Evolutionary conservation across 2,888 invertebrate species (phyloP).

Genomic region (Eupsilia transversa): DNA sequence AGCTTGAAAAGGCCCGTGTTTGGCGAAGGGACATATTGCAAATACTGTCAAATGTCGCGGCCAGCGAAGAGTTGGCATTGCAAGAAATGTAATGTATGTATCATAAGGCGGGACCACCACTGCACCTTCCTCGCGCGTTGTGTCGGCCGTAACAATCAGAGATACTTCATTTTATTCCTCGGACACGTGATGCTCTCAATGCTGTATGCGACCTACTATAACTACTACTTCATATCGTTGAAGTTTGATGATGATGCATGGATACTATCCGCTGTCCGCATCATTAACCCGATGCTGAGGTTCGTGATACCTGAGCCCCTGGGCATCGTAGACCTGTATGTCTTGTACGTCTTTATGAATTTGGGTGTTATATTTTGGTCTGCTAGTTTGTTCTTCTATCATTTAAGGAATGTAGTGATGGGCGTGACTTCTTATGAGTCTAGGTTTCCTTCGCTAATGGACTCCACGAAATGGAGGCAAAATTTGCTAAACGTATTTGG

Average conservation of each 20-base stretch:
- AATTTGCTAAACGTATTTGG: conserved; percentile 94
- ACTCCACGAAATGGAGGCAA: conserved; percentile 91
- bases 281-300: conserved; percentile 75
- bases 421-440: conserved; percentile 87
- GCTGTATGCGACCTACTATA: conserved; percentile 92
- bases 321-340: conserved; percentile 73
- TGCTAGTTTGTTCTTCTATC: conserved; percentile 72
- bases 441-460: conserved; percentile 84
- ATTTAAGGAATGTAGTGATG: conserved; percentile 87
- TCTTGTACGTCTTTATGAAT: conserved; percentile 74
- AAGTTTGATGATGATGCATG: conserved; percentile 72
- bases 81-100: conserved; percentile 94
- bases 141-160: conserved; percentile 94
- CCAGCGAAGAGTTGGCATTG: conserved; percentile 97
- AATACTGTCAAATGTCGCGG: conserved; percentile 92
- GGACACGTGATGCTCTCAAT: conserved; percentile 93
- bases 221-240: conserved; percentile 91
- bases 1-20: conserved; percentile 61
- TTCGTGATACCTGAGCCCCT: conserved; percentile 68
- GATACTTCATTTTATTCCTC: conserved; percentile 94
- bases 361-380: conserved; percentile 74
- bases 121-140: conserved; percentile 96
- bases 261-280: conserved; percentile 66
- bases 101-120: conserved; percentile 95
- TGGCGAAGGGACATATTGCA: conserved; percentile 90